A percentile compares a stretch with the other conserved stretches of the same genome.
phyloP scores from a whole-genome alignment of 2,888 invertebrate genomes.

The Celastrina argiolus region DNA sequence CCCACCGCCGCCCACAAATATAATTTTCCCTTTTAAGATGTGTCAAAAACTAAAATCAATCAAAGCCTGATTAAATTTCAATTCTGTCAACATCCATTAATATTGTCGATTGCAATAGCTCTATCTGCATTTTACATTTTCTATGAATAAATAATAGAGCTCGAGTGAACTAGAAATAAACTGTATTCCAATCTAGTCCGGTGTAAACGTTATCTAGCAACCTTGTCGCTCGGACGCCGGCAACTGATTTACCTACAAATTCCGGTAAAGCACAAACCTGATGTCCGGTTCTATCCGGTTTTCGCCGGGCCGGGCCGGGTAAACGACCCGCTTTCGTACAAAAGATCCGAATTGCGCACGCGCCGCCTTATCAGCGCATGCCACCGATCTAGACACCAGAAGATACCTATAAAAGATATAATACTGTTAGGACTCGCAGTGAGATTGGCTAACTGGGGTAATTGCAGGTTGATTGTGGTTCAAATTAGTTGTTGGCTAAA shows the following conservation, averaged over 20 bases:
- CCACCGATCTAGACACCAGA: conserved; percentile 29
- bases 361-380: conserved; percentile 30
- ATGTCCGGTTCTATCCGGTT: conserved; percentile 37
- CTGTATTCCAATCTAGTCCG: conserved; percentile 12
- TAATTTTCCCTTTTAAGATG: neutral
- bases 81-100: neutral
- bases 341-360: conserved; percentile 35
- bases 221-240: conserved; percentile 18
- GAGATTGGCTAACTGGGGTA: conserved; percentile 23
- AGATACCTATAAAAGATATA: conserved; percentile 26
- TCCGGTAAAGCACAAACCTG: conserved; percentile 34
- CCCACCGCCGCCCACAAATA: neutral
- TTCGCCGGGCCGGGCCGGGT: conserved; percentile 35
- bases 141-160: conserved; percentile 13
- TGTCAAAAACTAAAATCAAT: conserved; percentile 2
- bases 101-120: neutral
- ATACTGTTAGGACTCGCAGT: conserved; percentile 22
- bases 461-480: conserved; percentile 21
- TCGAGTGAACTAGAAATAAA: neutral
- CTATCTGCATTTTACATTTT: neutral
- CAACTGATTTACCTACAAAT: conserved; percentile 31
- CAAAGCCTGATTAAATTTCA: neutral
- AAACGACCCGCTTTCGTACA: conserved; percentile 35
- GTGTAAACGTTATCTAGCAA: conserved; percentile 17
- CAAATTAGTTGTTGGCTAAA: conserved; percentile 11